Base-by-base conservation (phyloP, 2,113 vertebrate species). In the Corythaeola cristata region DNA sequence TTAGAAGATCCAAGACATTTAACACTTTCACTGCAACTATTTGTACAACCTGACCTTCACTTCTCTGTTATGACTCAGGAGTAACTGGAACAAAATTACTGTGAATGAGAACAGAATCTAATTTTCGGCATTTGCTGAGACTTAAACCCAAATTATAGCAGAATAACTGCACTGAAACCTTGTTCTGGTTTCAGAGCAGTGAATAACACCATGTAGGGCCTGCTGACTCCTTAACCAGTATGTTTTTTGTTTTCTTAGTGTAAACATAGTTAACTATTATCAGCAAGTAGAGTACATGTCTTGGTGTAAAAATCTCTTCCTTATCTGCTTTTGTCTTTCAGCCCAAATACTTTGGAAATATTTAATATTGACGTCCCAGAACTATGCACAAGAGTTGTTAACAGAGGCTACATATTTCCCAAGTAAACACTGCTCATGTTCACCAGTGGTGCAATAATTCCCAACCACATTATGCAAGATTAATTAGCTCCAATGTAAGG, bases 401-500 rank as follows among this genome's bases (percentile, higher is more conserved):
- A 55, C 59, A n/a, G 56, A 90, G 74, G 66, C 56, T 62, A 6
- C 66, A 37, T 59, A 44, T 86, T 77, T 77, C 68, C 64, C 78
- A 79, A 73, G 44, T 77, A 81, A 71, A 85, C 62, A 75, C 19
- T 79, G 33, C 30, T 79, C 37, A 2, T 50, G 13, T 53, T 93
- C 63, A 26, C 62, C 69, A 56, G 37, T 93, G 78, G 66, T 18
- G 78, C 11, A 68, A 93, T 91, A 97, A 97, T 92, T 95, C 96
- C 72, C 95, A 97, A 30, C 76, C 97, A 6, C 58, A 30, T 84
- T 96, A 97, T 74, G 92, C 95, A 76, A 97, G 96, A 87, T 98
- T 97, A 88, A 98, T 98, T 84, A 84, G 86, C 76, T 97, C 90
- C 60, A 98, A 93, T 52, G 58, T 92, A 62, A 98, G 95, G 73